Evolutionary conservation across 2,113 vertebrate genomes (phyloP).

Genomic region (Daubentonia madagascariensis): DNA sequence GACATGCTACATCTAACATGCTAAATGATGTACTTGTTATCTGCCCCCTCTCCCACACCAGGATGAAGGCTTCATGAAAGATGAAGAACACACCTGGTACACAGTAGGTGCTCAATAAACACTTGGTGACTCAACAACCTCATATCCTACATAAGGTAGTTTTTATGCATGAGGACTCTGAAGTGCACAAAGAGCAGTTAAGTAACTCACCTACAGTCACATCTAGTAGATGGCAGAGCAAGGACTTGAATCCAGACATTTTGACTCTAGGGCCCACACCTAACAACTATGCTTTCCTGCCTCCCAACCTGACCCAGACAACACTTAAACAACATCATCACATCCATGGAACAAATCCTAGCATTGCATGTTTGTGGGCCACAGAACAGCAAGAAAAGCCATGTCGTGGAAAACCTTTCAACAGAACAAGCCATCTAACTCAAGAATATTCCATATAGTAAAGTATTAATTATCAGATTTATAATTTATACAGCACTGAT

Average conservation of each 20-base stretch:
- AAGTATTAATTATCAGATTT: neutral
- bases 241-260: neutral
- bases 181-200: neutral
- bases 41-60: neutral
- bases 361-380: neutral
- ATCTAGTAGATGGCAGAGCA: neutral
- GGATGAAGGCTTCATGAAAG: neutral
- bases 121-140: neutral
- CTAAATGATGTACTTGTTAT: neutral
- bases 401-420: neutral
- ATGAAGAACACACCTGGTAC: neutral
- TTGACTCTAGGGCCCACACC: neutral
- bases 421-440: neutral
- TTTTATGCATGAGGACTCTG: neutral
- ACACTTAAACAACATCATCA: neutral
- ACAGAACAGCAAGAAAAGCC: neutral
- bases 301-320: neutral
- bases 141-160: neutral
- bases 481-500: neutral
- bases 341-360: neutral
- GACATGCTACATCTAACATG: neutral
- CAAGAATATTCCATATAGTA: neutral
- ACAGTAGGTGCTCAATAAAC: neutral
- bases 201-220: neutral
- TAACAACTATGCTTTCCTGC: neutral